These are phyloP conservation scores for Tiphia femorata DNA, from an alignment of 2,888 invertebrate genomes.

Conservation along the genomic window DNA sequence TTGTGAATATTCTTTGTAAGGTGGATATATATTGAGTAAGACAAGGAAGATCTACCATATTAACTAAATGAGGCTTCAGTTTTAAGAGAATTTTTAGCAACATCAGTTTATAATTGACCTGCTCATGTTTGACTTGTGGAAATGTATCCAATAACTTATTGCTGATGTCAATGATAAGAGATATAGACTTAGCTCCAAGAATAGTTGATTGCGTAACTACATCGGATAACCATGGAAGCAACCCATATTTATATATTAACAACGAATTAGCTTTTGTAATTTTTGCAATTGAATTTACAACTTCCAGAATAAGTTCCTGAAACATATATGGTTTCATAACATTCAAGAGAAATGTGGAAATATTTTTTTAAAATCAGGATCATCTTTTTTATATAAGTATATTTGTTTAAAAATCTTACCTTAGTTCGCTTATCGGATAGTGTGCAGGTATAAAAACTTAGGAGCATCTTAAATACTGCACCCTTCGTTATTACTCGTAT, in stretches of 20 bases:
- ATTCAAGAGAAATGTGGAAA: neutral
- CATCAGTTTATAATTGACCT: conserved; percentile 36
- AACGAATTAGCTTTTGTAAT: conserved; percentile 77
- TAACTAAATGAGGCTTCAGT: conserved; percentile 38
- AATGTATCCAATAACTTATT: conserved; percentile 47
- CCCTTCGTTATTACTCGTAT: conserved; percentile 80
- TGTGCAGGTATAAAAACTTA: conserved; percentile 77
- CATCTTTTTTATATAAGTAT: neutral
- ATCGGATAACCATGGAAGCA: conserved; percentile 78
- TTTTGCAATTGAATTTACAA: conserved; percentile 75
- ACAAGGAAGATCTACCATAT: conserved; percentile 27
- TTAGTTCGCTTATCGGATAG: conserved; percentile 76
- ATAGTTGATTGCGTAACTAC: conserved; percentile 51
- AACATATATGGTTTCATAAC: conserved; percentile 29
- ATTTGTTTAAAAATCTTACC: conserved; percentile 55
- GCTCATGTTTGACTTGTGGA: conserved; percentile 32
- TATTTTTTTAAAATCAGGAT: neutral
- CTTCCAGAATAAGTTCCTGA: conserved; percentile 75
- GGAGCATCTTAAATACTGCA: conserved; percentile 82
- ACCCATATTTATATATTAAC: conserved; percentile 77
- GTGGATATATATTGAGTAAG: conserved; percentile 36
- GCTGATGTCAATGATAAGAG: conserved; percentile 48
- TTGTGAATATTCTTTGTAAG: conserved; percentile 40
- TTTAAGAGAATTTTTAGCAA: conserved; percentile 40
- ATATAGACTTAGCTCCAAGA: conserved; percentile 43